A percentile compares a stretch with the other conserved stretches of the same genome.
Evolutionary conservation across 2,888 invertebrate species (phyloP).

Genomic region (Ferrisia virgata): DNA sequence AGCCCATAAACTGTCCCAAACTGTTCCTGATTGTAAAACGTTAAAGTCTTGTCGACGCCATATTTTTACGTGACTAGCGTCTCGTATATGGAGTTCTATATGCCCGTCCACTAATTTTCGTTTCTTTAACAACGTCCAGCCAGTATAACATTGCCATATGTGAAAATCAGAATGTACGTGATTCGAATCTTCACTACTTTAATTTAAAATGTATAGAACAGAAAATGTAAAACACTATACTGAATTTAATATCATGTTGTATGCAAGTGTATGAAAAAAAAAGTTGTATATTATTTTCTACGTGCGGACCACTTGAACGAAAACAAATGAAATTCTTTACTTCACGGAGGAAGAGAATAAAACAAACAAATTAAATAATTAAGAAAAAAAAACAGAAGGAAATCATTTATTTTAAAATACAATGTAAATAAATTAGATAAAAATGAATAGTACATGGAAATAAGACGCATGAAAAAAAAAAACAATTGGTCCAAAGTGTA

Average conservation of each 20-base stretch:
- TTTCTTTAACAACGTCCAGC: constrained; percentile 34
- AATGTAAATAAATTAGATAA: too few relatives aligned
- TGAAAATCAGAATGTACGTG: constrained; percentile 37
- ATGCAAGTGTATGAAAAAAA: background rate
- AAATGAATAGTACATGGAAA: too few relatives aligned
- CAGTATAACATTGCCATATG: constrained; percentile 34
- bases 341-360: background rate
- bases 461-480: too few relatives aligned
- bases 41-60: constrained; percentile 39
- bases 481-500: too few relatives aligned
- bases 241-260: background rate
- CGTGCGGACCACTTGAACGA: too few relatives aligned
- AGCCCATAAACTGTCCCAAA: constrained; percentile 24
- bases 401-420: background rate
- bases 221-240: constrained; percentile 4
- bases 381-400: too few relatives aligned
- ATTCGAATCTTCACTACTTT: background rate
- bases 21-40: constrained; percentile 29
- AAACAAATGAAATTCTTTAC: too few relatives aligned
- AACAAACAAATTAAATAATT: too few relatives aligned
- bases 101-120: constrained; percentile 22
- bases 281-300: background rate
- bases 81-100: background rate
- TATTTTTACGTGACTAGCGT: constrained; percentile 39
- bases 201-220: constrained; percentile 3